A percentile compares a stretch with the other conserved stretches of the same genome.
phyloP scores from a whole-genome alignment of 2,797 vertebrate species.

The Serranus cabrilla region DNA sequence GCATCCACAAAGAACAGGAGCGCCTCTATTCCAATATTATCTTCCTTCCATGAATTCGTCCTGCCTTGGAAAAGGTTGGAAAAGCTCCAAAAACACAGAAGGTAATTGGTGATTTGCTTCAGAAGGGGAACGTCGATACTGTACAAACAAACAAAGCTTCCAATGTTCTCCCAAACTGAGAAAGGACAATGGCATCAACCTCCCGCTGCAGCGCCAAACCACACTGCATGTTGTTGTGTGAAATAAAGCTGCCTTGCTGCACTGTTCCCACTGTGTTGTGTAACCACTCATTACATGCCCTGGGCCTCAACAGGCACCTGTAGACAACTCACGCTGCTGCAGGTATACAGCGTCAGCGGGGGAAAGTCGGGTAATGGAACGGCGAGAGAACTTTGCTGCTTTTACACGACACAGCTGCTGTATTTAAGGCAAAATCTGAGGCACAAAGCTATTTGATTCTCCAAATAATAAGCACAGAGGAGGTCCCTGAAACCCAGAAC shows the following conservation, averaged over 20 bases:
- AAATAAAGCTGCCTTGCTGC: slow-evolving; percentile 45
- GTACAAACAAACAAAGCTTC: not conserved
- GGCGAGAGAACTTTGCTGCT: not conserved
- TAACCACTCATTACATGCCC: slow-evolving; percentile 40
- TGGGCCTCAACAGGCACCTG: slow-evolving; percentile 44
- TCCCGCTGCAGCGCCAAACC: slow-evolving; percentile 7
- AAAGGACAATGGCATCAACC: slow-evolving; percentile 25
- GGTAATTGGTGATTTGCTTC: not conserved
- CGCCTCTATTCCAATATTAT: not conserved
- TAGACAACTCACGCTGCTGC: slow-evolving; percentile 34
- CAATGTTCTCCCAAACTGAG: slow-evolving; percentile 8
- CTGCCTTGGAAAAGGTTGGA: not conserved
- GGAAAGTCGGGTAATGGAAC: not conserved
- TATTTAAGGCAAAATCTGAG: not conserved
- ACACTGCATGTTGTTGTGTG: slow-evolving; percentile 32
- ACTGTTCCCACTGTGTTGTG: slow-evolving; percentile 27
- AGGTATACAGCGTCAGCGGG: not conserved
- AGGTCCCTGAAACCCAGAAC: too few relatives aligned
- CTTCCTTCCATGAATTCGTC: not conserved
- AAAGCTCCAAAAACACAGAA: not conserved
- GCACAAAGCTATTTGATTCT: not conserved
- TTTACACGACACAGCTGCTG: not conserved
- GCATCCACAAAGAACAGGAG: slow-evolving; percentile 7
- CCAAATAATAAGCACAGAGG: too few relatives aligned
- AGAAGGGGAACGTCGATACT: not conserved